Base-by-base conservation (phyloP, 2,113 vertebrate genomes). In the Vulpes ferrilata region DNA sequence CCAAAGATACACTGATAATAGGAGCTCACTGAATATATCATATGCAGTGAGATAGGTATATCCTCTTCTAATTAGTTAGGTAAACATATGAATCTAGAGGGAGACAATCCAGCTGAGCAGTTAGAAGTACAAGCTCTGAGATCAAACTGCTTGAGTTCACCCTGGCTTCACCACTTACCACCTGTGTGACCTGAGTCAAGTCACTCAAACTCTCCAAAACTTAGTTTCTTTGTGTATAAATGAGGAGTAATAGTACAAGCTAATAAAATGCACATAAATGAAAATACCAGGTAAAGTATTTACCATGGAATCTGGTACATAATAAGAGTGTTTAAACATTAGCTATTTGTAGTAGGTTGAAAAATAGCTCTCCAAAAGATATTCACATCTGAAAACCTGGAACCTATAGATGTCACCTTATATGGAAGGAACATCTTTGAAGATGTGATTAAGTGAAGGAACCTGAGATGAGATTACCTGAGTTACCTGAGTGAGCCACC, bases 1-100 rank as follows among this genome's bases (percentile, higher is more conserved):
- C 85, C 85, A 88, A 81, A 97, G 48, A 55, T n/a, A 88, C 30
- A 69, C 11, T n/a, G 30, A 65, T 43, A 90, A 55, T 78, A 79
- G 92, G 35, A 87, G 79, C 23, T 78, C 62, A 79, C 38, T 60
- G 43, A 90, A 53, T 67, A n/a, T 43, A 94, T 38, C 55, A 30
- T 23, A 86, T 57, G 48, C 7, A 59, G 16, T 62, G 38, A 89
- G 71, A 88, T 25, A 71, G 30, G 78, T n/a, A 78, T 11, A 16
- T 30, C 35, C 20, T 94, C 92, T 91, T 78, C 27, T 57, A 67
- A 83, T 92, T 57, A 88, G 57, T 88, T 79, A 43, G n/a, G 48
- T 65, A 84, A 76, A 35, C 57, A 30, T 83, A 53, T 30, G 11
- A 35, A 74, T 38, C 79, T 43, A 20, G 69, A 7, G 11, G 38